A percentile compares a stretch with the other conserved stretches of the same genome.
phyloP scores from a whole-genome alignment of 2,797 vertebrate species.

The Petrocephalus schoutedeni region DNA sequence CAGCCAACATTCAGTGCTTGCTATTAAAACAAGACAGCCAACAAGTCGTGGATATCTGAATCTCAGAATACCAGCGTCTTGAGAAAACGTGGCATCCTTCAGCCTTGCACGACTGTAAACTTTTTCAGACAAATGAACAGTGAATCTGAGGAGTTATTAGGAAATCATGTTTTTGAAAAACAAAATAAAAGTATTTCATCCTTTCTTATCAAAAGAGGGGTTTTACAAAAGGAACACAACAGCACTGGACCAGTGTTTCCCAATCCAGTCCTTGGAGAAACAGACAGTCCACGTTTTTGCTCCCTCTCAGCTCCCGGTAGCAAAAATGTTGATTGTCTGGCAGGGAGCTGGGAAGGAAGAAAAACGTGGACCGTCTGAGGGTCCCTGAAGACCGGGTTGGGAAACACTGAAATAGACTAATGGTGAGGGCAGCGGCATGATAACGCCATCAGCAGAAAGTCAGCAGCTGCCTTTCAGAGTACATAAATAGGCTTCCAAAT shows the following conservation, averaged over 20 bases:
- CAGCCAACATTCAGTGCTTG: not conserved
- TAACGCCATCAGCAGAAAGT: not conserved
- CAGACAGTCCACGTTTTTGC: not conserved
- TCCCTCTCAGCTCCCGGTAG: no score
- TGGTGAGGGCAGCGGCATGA: not conserved
- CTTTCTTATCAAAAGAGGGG: not conserved
- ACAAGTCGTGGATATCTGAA: not conserved
- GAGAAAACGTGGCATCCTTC: not conserved
- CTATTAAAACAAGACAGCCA: conserved; percentile 8
- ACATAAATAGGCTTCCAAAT: not conserved
- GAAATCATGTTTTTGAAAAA: not conserved
- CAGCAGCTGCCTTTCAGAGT: not conserved
- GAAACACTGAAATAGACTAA: not conserved
- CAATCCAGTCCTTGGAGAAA: not conserved
- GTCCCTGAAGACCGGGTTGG: not conserved
- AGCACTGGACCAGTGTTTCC: not conserved
- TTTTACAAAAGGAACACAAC: not conserved
- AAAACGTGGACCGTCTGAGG: not conserved
- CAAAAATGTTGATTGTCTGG: not conserved
- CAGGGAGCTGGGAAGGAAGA: not conserved
- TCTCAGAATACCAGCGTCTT: not conserved
- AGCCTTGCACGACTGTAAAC: not conserved
- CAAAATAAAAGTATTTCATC: not conserved
- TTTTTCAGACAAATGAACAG: no score
- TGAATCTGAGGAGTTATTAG: not conserved